Evolutionary conservation across 1,140 invertebrate species (phyloP), one percentile per base, ranked within the genome.

Genomic region (Rhizoglyphus robini): DNA sequence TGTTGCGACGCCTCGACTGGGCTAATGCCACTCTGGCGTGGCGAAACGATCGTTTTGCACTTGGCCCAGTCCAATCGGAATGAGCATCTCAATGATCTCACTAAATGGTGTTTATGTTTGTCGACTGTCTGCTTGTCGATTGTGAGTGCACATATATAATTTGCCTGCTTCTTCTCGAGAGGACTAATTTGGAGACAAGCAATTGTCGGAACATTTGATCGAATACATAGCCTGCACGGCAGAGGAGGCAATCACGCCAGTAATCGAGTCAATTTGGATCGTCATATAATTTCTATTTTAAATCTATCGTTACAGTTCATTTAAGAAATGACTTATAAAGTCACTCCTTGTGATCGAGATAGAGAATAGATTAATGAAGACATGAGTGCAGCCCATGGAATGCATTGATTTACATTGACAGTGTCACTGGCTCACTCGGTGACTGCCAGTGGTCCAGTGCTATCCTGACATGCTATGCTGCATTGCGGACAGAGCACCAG

Each of bases 191-290:
- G 51, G 51, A 54, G 51, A 8, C 8, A 54, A 54, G 51, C 31
- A 25, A 54, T 54, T 54, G 51, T 54, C 8, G 8, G 5, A 32
- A 54, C n/a, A n/a, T n/a, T n/a, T n/a, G 51, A 54, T 54, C 51
- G 51, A 54, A 20, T 32, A 5, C 51, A 54, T 54, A n/a, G n/a
- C n/a, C 23, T 54, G 51, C 20, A 54, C 15, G 20, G 51, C 23
- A 25, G 41, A 15, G 15, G 41, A 46, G n/a, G 41, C 41, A 15
- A 46, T 46, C 41, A 27, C 51, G 20, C 8, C 51, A 25, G 20
- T 54, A 54, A 54, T 54, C 51, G 51, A 54, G 51, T 54, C 51
- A 54, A 54, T 54, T 54, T 54, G 51, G 8, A 54, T 5, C 51
- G 20, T 54, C 51, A 54, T 54, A 54, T 54, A 54, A 54, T 54